phyloP scores from a whole-genome alignment of 2,113 vertebrate genomes.

The Zootoca vivipara region DNA sequence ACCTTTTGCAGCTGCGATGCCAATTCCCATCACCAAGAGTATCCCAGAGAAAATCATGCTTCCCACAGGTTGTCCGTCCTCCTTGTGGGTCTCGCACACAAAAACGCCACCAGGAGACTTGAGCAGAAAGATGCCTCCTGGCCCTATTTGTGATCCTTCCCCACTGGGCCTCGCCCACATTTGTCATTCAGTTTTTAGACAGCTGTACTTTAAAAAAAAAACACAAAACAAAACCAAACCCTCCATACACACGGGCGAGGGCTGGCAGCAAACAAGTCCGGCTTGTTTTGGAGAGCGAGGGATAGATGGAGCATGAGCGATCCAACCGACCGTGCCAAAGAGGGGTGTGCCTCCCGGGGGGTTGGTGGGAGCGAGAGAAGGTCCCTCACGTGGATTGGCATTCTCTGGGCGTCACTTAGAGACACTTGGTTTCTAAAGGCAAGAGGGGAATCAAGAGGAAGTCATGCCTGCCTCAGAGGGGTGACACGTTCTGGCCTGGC shows the following conservation, averaged over 20 bases:
- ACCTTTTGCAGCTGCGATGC: not conserved
- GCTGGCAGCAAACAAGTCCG: constrained; percentile 57
- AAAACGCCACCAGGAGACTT: not conserved
- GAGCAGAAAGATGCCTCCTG: not conserved
- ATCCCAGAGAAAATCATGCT: not conserved
- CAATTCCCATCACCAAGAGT: not conserved
- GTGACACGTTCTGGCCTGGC: no score
- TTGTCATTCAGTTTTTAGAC: not conserved
- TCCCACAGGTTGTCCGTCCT: not conserved
- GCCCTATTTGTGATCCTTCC: not conserved
- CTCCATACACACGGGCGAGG: not conserved
- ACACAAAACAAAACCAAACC: no score
- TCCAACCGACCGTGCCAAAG: not conserved
- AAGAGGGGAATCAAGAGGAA: no score
- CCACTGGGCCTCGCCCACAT: constrained; percentile 14
- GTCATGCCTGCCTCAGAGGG: no score
- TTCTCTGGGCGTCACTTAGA: not conserved
- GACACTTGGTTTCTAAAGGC: not conserved
- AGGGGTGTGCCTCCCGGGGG: not conserved
- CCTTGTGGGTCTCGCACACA: not conserved
- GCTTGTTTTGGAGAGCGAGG: constrained; percentile 41
- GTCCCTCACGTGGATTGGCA: not conserved
- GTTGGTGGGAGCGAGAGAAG: not conserved
- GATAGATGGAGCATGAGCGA: not conserved
- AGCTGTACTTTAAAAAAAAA: constrained; percentile 22